Conservation (phyloP, 1,140 invertebrate species). For the Diabrotica virgifera region DNA sequence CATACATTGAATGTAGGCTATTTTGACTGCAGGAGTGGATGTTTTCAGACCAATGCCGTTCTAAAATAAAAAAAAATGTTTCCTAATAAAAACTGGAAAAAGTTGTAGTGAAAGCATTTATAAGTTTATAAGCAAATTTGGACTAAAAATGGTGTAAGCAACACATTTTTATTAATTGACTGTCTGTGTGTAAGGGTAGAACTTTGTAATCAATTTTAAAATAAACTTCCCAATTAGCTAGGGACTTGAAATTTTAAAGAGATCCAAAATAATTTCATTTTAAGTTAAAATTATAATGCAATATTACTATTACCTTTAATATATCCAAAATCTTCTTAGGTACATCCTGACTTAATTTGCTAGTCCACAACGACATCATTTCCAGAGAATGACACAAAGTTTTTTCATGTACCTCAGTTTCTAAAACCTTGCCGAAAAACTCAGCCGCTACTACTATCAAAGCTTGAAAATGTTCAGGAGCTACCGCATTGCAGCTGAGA, state of each 20-base stretch:
- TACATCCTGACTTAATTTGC: conserved; percentile 63
- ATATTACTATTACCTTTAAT: conserved; percentile 62
- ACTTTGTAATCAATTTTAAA: background rate
- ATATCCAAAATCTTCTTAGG: conserved; percentile 71
- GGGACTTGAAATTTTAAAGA: no score
- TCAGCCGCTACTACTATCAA: conserved; percentile 63
- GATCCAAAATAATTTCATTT: background rate
- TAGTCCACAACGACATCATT: conserved; percentile 77
- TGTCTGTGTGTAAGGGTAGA: no score
- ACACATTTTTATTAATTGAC: no score
- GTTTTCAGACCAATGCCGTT: conserved; percentile 77
- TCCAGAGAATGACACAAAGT: conserved; percentile 78
- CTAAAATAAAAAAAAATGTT: conserved; percentile 46
- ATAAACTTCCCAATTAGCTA: no score
- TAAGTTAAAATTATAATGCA: background rate
- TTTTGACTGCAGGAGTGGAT: conserved; percentile 72
- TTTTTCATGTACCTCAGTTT: conserved; percentile 90
- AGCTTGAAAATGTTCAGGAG: conserved; percentile 55
- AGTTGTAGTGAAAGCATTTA: no score
- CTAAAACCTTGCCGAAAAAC: conserved; percentile 75
- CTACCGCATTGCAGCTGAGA: conserved; percentile 70
- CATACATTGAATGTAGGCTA: conserved; percentile 75
- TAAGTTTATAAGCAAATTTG: no score
- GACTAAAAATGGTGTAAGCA: no score
- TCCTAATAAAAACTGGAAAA: no score